These are phyloP conservation scores for Elymnias hypermnestra DNA, from an alignment of 1,140 invertebrate genomes.

Conservation along the genomic window DNA sequence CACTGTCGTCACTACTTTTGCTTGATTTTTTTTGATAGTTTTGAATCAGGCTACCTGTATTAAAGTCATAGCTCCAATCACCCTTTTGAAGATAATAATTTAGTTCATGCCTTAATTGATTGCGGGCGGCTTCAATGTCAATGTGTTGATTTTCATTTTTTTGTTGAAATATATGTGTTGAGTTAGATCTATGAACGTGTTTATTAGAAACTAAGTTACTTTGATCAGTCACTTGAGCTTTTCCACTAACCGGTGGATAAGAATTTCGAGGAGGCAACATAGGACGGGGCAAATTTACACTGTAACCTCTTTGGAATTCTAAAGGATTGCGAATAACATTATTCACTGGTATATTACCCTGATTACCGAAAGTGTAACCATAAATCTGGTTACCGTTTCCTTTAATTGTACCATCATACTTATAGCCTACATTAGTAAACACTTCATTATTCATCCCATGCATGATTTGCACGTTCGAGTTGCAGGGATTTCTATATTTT, in stretches of 20 bases:
- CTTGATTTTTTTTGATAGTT: slow-evolving; percentile 72
- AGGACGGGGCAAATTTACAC: slow-evolving; percentile 74
- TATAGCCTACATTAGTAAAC: slow-evolving; percentile 64
- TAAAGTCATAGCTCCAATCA: slow-evolving; percentile 71
- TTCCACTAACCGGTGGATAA: slow-evolving; percentile 76
- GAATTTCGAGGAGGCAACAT: slow-evolving; percentile 78
- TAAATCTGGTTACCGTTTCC: slow-evolving; percentile 66
- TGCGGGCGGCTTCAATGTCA: slow-evolving; percentile 64
- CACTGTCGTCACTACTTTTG: slow-evolving; percentile 71
- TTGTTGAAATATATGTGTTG: slow-evolving; percentile 74
- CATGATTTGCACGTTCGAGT: slow-evolving; percentile 28
- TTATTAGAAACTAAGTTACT: slow-evolving; percentile 69
- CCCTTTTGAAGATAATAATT: slow-evolving; percentile 72
- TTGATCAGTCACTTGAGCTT: slow-evolving; percentile 71
- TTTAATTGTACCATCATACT: slow-evolving; percentile 56
- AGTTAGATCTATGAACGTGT: slow-evolving; percentile 75
- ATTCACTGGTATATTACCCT: slow-evolving; percentile 69
- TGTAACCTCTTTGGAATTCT: slow-evolving; percentile 76
- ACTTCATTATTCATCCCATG: slow-evolving; percentile 62
- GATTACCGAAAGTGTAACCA: slow-evolving; percentile 71
- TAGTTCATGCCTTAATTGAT: slow-evolving; percentile 64
- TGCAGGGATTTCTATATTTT: slow-evolving; percentile 77
- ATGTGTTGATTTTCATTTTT: slow-evolving; percentile 58
- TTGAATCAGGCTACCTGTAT: slow-evolving; percentile 67
- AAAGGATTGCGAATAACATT: slow-evolving; percentile 74